phyloP scores from a whole-genome alignment of 2,888 invertebrate species.

The Habroteleia sp. region DNA sequence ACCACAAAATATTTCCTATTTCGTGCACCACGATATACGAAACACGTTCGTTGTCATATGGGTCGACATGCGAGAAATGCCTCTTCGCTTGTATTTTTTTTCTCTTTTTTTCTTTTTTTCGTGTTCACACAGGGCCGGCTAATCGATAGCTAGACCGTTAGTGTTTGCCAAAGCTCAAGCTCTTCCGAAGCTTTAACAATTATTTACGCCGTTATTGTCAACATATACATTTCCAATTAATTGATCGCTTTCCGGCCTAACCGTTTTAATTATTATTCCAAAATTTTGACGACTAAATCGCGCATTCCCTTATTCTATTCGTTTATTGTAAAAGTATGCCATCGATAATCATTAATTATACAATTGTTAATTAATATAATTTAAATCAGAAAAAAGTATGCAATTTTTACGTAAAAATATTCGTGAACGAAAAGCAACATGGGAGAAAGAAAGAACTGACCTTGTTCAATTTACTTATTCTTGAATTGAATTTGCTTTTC shows the following conservation, averaged over 20 bases:
- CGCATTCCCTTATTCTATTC: no score
- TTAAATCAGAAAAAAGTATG: no score
- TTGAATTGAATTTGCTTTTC: no score
- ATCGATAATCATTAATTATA: no score
- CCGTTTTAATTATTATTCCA: background rate
- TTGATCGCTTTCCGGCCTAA: constrained; percentile 3
- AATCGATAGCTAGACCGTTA: constrained; percentile 55
- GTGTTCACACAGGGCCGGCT: constrained; percentile 54
- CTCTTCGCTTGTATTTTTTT: constrained; percentile 43
- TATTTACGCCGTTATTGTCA: constrained; percentile 36
- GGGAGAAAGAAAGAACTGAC: no score
- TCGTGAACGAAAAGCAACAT: no score
- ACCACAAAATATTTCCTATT: constrained; percentile 54
- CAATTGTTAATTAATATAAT: no score
- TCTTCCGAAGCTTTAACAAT: constrained; percentile 46
- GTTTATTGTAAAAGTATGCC: background rate
- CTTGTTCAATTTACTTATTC: no score
- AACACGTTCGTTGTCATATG: constrained; percentile 56
- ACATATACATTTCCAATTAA: constrained; percentile 22
- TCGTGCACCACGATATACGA: constrained; percentile 53
- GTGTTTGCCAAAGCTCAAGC: constrained; percentile 42
- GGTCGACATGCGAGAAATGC: constrained; percentile 59
- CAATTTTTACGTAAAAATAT: no score
- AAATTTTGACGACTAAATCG: background rate
- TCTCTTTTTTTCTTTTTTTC: constrained; percentile 22